These are phyloP conservation scores for Caenorhabditis angaria DNA, from an alignment of 2,888 invertebrate species.

Conservation along the genomic window DNA sequence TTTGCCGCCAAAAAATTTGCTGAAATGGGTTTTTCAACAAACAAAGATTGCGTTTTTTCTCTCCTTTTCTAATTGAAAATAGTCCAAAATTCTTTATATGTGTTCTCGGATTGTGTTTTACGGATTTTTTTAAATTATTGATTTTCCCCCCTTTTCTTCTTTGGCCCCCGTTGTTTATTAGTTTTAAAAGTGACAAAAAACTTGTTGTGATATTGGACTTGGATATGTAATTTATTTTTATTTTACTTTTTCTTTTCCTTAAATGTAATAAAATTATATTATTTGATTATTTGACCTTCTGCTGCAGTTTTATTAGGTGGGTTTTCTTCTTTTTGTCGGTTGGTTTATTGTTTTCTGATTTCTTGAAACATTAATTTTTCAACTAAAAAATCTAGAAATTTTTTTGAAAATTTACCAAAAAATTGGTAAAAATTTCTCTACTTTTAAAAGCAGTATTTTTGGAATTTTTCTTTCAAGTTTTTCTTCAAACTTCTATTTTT, in stretches of 20 bases:
- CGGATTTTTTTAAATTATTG: slow-evolving; percentile 12
- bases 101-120: slow-evolving; percentile 1
- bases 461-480: neutral
- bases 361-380: neutral
- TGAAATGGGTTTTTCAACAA: slow-evolving; percentile 8
- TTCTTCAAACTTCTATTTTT: neutral
- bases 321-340: neutral
- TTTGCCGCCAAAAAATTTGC: slow-evolving; percentile 7
- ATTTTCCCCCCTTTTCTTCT: slow-evolving; percentile 12
- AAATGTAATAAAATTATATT: slow-evolving; percentile 5
- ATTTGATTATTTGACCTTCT: neutral
- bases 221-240: neutral
- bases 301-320: neutral
- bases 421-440: no score
- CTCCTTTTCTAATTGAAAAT: slow-evolving; percentile 3
- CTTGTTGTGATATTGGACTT: neutral
- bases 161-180: slow-evolving; percentile 1
- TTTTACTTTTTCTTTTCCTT: neutral
- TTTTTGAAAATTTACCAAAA: neutral
- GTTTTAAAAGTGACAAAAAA: neutral
- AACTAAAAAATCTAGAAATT: neutral
- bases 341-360: neutral
- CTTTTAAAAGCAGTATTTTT: neutral
- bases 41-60: neutral
- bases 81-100: slow-evolving; percentile 10